Conservation (phyloP, 2,797 vertebrate species). For the Amblyopsis hoosieri region DNA sequence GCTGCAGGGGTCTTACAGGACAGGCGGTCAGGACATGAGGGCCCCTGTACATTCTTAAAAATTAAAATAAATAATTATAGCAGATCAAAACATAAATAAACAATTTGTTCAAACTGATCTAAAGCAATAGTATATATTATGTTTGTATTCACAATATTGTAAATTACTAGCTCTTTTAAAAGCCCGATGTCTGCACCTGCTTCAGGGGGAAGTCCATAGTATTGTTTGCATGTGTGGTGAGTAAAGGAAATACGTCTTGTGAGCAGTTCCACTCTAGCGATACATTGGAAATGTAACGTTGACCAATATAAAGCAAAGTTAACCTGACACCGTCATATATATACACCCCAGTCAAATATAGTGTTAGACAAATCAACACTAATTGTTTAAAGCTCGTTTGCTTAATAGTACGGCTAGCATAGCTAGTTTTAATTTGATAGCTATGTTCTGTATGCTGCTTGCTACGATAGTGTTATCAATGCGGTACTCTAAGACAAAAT, state of each 20-base stretch:
- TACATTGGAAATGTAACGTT: too few relatives aligned
- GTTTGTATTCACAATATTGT: neutral
- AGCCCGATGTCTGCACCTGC: neutral
- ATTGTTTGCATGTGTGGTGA: neutral
- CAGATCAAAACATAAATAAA: neutral
- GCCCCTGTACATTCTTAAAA: conserved; percentile 71
- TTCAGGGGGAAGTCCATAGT: neutral
- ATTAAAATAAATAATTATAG: conserved; percentile 16
- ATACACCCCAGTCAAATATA: too few relatives aligned
- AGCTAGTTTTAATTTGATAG: too few relatives aligned
- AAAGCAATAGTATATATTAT: neutral
- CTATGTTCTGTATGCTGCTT: too few relatives aligned
- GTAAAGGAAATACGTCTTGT: neutral
- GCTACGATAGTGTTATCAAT: too few relatives aligned
- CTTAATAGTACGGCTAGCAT: too few relatives aligned
- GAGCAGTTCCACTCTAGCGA: neutral
- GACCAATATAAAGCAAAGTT: too few relatives aligned
- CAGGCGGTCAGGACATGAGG: conserved; percentile 48
- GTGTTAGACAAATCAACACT: too few relatives aligned
- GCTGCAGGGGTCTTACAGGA: conserved; percentile 31
- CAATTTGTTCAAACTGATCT: too few relatives aligned
- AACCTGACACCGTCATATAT: too few relatives aligned
- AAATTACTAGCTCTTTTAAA: neutral
- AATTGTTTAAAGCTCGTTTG: too few relatives aligned
- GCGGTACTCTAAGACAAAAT: too few relatives aligned